A percentile compares a stretch with the other conserved stretches of the same genome.
phyloP scores from a whole-genome alignment of 2,113 vertebrate genomes.

The Oreochromis spilurus region DNA sequence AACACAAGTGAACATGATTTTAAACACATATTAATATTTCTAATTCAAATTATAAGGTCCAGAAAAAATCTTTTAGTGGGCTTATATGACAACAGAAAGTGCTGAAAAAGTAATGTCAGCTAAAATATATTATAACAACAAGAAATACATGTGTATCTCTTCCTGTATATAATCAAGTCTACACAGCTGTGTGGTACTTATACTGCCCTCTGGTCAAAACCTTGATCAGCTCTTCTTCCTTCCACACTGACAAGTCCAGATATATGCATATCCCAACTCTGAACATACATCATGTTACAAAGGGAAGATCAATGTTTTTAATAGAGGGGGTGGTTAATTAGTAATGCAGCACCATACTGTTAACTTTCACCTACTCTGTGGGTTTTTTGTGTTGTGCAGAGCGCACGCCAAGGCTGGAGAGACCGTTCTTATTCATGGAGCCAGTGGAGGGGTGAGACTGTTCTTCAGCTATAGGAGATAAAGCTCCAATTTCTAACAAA shows the following conservation, averaged over 20 bases:
- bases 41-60: not conserved
- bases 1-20: not conserved
- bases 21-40: not conserved
- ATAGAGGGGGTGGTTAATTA: not conserved
- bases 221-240: not conserved
- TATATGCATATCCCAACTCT: not conserved
- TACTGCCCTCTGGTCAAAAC: not conserved
- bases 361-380: not conserved
- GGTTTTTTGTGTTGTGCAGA: slow-evolving; percentile 56
- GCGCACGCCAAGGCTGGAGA: slow-evolving; percentile 81
- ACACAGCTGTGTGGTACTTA: not conserved
- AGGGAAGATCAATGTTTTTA: not conserved
- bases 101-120: not conserved
- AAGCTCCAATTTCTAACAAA: not conserved
- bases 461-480: not conserved
- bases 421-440: slow-evolving; percentile 85
- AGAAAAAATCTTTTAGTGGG: not conserved
- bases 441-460: slow-evolving; percentile 86
- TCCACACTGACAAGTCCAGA: not conserved
- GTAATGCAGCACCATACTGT: not conserved
- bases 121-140: not conserved
- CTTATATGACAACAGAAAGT: not conserved
- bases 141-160: not conserved
- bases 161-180: not conserved
- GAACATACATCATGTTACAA: not conserved